phyloP scores from a whole-genome alignment of 35 echinoderm and acorn worm genomes.

The Amphiura filiformis region DNA sequence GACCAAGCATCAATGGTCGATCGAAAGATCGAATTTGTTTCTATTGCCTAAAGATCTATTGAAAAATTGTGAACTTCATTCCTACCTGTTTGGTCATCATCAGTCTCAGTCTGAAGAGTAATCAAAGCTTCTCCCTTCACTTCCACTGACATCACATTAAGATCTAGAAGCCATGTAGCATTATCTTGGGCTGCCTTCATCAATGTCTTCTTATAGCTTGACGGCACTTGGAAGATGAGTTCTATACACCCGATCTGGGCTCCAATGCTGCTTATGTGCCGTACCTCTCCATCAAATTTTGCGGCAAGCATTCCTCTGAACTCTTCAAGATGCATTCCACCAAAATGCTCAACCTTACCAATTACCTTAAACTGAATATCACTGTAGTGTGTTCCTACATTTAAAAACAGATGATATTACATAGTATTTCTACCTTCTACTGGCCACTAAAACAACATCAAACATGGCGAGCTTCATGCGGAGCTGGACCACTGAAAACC shows the following conservation, averaged over 20 bases:
- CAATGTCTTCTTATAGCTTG: not conserved
- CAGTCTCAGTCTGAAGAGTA: not conserved
- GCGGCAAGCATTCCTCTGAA: not conserved
- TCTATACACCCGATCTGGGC: not conserved
- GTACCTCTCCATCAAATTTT: not conserved
- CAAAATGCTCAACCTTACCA: not conserved
- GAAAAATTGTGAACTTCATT: too few relatives aligned
- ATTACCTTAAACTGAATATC: not conserved
- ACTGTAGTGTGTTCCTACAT: too few relatives aligned
- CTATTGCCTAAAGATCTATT: too few relatives aligned
- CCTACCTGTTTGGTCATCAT: not conserved
- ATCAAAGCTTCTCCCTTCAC: not conserved
- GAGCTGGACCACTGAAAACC: too few relatives aligned
- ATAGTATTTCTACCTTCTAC: too few relatives aligned
- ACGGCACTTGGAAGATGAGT: not conserved
- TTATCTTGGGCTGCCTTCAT: not conserved
- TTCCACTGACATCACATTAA: not conserved
- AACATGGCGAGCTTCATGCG: too few relatives aligned
- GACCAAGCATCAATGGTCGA: too few relatives aligned
- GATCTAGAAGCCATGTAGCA: not conserved
- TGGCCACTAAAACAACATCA: too few relatives aligned
- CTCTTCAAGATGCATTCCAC: not conserved
- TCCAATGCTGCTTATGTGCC: not conserved
- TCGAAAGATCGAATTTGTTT: too few relatives aligned
- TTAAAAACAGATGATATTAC: too few relatives aligned